A percentile compares a stretch with the other conserved stretches of the same genome.
Conservation (phyloP, 64 coral and sea anemone genomes). For the Dendrophyllia cribrosa region DNA sequence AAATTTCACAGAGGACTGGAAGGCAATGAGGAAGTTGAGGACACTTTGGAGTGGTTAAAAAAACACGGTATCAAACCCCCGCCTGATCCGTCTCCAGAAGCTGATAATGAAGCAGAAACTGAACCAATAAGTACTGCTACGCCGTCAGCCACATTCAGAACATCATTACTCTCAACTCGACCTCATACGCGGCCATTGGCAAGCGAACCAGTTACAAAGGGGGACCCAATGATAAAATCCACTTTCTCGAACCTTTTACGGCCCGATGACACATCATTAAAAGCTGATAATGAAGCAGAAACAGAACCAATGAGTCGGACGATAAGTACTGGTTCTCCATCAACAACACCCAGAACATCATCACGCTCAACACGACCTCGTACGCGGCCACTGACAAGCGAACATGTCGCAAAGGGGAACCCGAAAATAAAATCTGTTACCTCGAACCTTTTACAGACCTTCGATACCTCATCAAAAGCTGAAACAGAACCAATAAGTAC, state of each 20-base stretch:
- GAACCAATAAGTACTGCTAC: background rate
- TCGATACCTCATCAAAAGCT: too few relatives aligned
- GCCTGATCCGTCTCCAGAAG: background rate
- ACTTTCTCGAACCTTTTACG: too few relatives aligned
- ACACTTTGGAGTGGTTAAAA: constrained; percentile 7
- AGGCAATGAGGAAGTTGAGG: constrained; percentile 19
- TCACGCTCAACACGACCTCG: background rate
- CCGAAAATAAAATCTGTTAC: too few relatives aligned
- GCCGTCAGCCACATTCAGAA: background rate
- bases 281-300: too few relatives aligned
- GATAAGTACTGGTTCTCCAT: background rate
- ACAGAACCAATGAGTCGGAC: background rate
- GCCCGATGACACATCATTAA: too few relatives aligned
- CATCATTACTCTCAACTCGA: background rate
- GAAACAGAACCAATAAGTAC: background rate
- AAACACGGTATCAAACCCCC: background rate
- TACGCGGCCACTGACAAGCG: background rate
- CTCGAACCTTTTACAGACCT: too few relatives aligned
- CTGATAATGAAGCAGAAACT: background rate
- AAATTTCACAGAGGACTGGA: constrained; percentile 19
- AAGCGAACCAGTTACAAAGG: background rate
- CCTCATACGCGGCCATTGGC: background rate
- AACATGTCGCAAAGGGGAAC: background rate
- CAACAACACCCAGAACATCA: background rate
- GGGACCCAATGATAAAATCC: too few relatives aligned